These are phyloP conservation scores for Prochilodus magdalenae DNA, from an alignment of 2,113 vertebrate species.

Conservation along the genomic window DNA sequence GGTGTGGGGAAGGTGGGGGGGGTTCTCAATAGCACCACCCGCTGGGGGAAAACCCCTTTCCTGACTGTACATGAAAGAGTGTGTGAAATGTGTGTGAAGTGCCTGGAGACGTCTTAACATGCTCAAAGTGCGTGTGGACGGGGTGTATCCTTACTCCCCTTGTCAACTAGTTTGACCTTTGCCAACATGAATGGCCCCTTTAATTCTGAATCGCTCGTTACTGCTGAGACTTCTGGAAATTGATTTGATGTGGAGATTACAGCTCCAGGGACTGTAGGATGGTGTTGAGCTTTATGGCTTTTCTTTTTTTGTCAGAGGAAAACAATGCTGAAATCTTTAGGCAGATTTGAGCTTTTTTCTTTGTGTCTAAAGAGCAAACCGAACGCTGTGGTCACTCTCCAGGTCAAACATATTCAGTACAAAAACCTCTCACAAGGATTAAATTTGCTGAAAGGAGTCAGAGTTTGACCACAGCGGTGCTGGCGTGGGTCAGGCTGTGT, in stretches of 20 bases:
- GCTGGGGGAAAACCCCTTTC: constrained; percentile 36
- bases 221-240: constrained; percentile 27
- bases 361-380: neutral
- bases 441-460: constrained; percentile 38
- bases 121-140: neutral
- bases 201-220: constrained; percentile 32
- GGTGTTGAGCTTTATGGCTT: constrained; percentile 8
- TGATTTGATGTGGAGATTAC: constrained; percentile 47
- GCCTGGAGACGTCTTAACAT: constrained; percentile 25
- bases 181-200: neutral
- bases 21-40: constrained; percentile 40
- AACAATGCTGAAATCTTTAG: constrained; percentile 35
- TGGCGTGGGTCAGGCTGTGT: neutral
- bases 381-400: constrained; percentile 24
- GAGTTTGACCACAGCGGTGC: constrained; percentile 27
- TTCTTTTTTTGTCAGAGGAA: constrained; percentile 2
- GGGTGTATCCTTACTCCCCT: constrained; percentile 9
- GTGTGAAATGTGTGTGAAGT: constrained; percentile 40
- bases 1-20: neutral
- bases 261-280: neutral
- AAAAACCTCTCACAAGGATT: constrained; percentile 42
- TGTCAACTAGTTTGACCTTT: constrained; percentile 41
- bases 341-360: constrained; percentile 11
- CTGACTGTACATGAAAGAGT: constrained; percentile 45
- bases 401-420: constrained; percentile 38